A percentile compares a stretch with the other conserved stretches of the same genome.
These are phyloP conservation scores for Myiagra hebetior DNA, from an alignment of 2,113 vertebrate genomes.

Conservation along the genomic window DNA sequence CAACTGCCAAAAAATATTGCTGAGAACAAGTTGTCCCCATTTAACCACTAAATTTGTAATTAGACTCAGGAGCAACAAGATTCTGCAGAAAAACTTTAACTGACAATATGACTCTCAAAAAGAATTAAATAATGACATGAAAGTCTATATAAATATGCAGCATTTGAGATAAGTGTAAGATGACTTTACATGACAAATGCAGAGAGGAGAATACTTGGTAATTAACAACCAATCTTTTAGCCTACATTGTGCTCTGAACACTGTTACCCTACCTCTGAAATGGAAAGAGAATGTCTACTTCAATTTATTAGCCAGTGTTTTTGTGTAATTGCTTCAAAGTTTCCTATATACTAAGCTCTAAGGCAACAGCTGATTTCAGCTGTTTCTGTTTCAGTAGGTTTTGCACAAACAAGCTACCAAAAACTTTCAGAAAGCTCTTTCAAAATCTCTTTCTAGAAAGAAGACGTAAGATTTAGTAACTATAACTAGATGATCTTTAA, in stretches of 20 bases:
- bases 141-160: background rate
- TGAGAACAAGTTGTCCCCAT: background rate
- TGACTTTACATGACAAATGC: background rate
- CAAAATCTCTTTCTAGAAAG: background rate
- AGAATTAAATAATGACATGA: background rate
- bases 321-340: background rate
- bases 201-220: background rate
- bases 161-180: background rate
- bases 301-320: background rate
- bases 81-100: background rate
- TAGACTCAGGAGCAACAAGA: background rate
- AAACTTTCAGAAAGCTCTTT: background rate
- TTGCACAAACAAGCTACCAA: background rate
- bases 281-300: background rate
- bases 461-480: background rate
- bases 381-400: background rate
- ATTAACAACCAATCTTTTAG: background rate
- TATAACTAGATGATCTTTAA: background rate
- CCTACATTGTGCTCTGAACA: background rate
- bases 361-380: background rate
- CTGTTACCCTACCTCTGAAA: background rate
- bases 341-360: background rate
- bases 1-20: background rate
- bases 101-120: background rate
- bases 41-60: background rate